Conservation (phyloP, 37 sponge, comb jelly and placozoan species). For the Ephydatia muelleri region DNA sequence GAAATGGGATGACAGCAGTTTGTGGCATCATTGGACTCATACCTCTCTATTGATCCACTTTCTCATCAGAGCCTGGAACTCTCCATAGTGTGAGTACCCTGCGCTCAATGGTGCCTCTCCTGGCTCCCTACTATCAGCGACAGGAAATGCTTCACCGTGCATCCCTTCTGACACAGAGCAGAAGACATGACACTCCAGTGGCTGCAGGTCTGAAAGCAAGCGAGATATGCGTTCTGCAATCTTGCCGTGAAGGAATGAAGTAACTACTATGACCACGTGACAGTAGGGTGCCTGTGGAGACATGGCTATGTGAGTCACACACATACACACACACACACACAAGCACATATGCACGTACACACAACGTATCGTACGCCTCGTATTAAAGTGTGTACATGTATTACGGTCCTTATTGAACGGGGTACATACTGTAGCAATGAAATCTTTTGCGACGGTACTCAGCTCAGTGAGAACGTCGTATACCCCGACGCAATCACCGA, state of each 20-base stretch:
- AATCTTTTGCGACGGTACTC: constrained; percentile 37
- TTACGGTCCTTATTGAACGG: neutral
- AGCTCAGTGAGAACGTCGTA: constrained; percentile 21
- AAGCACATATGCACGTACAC: neutral
- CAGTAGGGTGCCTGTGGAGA: constrained; percentile 53
- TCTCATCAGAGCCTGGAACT: constrained; percentile 58
- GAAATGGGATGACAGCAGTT: no score
- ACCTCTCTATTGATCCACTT: constrained; percentile 72
- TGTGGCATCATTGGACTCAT: neutral
- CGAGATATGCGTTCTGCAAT: constrained; percentile 15
- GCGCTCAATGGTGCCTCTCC: neutral
- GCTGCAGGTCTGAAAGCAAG: constrained; percentile 55
- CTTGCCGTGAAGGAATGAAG: constrained; percentile 29
- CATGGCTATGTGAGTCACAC: no score
- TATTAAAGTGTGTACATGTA: neutral
- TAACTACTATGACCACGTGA: constrained; percentile 55
- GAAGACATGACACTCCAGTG: constrained; percentile 55
- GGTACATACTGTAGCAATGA: constrained; percentile 37
- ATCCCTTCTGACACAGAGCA: constrained; percentile 41
- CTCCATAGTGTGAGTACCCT: constrained; percentile 61
- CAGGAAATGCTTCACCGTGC: constrained; percentile 31
- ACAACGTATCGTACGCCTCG: neutral
- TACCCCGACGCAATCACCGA: constrained; percentile 33
- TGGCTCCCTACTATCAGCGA: constrained; percentile 16
- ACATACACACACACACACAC: neutral